Conservation (phyloP, 2,797 vertebrate species). For the Bovichtus diacanthus region DNA sequence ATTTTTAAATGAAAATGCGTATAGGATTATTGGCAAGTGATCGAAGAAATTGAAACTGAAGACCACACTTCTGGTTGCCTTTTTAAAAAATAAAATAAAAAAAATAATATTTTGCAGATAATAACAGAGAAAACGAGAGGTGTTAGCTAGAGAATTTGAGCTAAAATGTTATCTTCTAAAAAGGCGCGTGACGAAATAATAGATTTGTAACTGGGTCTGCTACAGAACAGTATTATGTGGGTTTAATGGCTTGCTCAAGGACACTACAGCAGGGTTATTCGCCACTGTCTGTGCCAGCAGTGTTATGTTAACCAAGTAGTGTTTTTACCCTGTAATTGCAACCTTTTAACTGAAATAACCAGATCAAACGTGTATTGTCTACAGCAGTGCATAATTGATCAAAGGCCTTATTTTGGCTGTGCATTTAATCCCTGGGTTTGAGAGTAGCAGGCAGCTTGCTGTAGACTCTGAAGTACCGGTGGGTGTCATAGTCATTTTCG, state of each 20-base stretch:
- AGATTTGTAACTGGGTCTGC: background rate
- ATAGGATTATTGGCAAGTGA: background rate
- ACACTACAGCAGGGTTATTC: background rate
- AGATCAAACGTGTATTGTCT: constrained; percentile 1
- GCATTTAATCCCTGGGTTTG: constrained; percentile 20
- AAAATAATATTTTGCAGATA: background rate
- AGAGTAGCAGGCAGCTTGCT: constrained; percentile 8
- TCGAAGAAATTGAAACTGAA: background rate
- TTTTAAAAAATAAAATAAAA: no score
- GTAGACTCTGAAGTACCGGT: constrained; percentile 22
- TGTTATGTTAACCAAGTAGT: background rate
- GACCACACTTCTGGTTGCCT: background rate
- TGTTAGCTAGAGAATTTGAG: background rate
- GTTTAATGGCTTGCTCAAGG: constrained; percentile 1
- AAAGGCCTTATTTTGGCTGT: constrained; percentile 8
- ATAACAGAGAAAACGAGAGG: background rate
- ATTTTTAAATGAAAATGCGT: background rate
- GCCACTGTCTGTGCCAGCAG: background rate
- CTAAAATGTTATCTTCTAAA: background rate
- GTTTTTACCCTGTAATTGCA: background rate
- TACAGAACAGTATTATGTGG: background rate
- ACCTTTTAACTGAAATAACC: background rate
- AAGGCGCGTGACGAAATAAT: background rate
- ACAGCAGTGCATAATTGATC: background rate
- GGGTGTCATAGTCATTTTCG: constrained; percentile 55